phyloP scores from a whole-genome alignment of 2,113 vertebrate genomes.

The Potamarius usumacintae region DNA sequence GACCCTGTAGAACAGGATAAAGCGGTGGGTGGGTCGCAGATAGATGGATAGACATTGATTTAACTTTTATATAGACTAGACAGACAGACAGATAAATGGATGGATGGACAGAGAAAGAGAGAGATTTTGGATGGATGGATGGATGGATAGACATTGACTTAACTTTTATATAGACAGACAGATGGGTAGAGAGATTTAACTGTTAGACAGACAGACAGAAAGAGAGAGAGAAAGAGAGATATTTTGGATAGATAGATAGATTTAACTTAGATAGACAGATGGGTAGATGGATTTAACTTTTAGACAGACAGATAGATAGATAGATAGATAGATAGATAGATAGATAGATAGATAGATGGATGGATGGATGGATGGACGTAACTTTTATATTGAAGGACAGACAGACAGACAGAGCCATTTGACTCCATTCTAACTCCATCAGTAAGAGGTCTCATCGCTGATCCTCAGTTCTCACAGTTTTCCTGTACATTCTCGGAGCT shows the following conservation, averaged over 20 bases:
- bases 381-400: not conserved
- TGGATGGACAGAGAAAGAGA: not conserved
- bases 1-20: too few relatives aligned
- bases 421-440: constrained; percentile 22
- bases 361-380: not conserved
- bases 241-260: not conserved
- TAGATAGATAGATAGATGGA: not conserved
- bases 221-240: not conserved
- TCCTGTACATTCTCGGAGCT: constrained; percentile 31
- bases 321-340: not conserved
- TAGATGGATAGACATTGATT: not conserved
- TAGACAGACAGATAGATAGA: not conserved
- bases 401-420: not conserved
- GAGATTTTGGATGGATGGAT: not conserved
- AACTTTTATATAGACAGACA: not conserved
- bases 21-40: not conserved
- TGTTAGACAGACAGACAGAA: not conserved
- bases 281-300: not conserved
- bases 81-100: not conserved
- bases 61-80: not conserved
- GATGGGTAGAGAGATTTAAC: too few relatives aligned
- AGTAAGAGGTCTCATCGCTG: not conserved
- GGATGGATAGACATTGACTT: not conserved
- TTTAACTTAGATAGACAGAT: not conserved
- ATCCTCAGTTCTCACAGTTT: constrained; percentile 10